These are phyloP conservation scores for Sinotaia quadrata DNA, from an alignment of 2,888 invertebrate species.

Conservation along the genomic window DNA sequence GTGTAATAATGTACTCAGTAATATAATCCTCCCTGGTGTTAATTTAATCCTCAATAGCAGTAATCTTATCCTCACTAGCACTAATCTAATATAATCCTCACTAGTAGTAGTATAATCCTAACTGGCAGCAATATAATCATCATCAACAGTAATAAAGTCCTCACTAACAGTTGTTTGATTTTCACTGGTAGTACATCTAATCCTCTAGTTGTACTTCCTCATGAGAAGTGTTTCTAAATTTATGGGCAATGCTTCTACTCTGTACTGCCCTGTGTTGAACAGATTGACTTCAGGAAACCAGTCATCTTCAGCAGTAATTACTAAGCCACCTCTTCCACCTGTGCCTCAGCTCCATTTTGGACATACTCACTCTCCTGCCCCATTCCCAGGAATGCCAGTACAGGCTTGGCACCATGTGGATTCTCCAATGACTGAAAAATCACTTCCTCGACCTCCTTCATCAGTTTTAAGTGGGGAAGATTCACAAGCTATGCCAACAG, in stretches of 20 bases:
- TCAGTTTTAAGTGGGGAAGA: slow-evolving; percentile 54
- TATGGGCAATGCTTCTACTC: slow-evolving; percentile 33
- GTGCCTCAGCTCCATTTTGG: slow-evolving; percentile 23
- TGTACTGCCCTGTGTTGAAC: slow-evolving; percentile 55
- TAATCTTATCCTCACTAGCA: too few species aligned
- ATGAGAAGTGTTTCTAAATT: slow-evolving; percentile 39
- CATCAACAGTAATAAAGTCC: too few species aligned
- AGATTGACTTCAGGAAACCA: too few species aligned
- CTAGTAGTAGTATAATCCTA: too few species aligned
- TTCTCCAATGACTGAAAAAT: slow-evolving; percentile 47
- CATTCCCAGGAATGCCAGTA: slow-evolving; percentile 51
- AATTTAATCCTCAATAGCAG: too few species aligned
- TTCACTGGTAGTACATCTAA: too few species aligned
- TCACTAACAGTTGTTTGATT: too few species aligned
- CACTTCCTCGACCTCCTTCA: slow-evolving; percentile 57
- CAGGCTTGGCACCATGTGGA: slow-evolving; percentile 59
- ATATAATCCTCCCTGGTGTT: too few species aligned
- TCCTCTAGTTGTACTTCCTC: slow-evolving; percentile 56
- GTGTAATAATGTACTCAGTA: too few species aligned
- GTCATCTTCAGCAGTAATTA: slow-evolving; percentile 29
- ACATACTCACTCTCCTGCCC: slow-evolving; percentile 7
- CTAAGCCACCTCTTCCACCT: slow-evolving; percentile 40
- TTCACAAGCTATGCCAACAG: slow-evolving; percentile 45
- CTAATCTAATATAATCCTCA: too few species aligned
- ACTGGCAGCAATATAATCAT: too few species aligned